A percentile compares a stretch with the other conserved stretches of the same genome.
These are phyloP conservation scores for Ophioninae sp. DNA, from an alignment of 2,888 invertebrate species.

Conservation along the genomic window DNA sequence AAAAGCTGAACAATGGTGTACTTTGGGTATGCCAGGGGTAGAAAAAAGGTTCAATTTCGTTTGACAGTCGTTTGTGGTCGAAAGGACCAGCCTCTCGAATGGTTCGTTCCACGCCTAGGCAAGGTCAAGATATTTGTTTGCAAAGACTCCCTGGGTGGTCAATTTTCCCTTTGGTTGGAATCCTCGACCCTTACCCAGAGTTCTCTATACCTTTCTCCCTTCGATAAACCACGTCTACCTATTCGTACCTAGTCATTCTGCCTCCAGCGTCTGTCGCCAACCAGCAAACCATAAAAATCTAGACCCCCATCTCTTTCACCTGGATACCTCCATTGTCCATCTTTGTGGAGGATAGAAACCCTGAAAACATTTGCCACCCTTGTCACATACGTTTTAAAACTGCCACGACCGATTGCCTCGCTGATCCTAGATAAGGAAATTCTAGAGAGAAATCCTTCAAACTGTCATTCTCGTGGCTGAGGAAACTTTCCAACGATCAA, in stretches of 20 bases:
- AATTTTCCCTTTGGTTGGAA: conserved; percentile 58
- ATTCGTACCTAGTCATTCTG: neutral
- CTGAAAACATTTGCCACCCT: conserved; percentile 27
- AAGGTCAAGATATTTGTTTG: conserved; percentile 58
- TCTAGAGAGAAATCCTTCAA: neutral
- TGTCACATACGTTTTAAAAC: neutral
- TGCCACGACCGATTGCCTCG: conserved; percentile 9
- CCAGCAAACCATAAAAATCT: conserved; percentile 12
- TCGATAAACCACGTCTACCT: neutral
- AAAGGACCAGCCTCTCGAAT: conserved; percentile 31
- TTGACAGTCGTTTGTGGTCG: conserved; percentile 45
- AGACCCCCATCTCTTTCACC: conserved; percentile 9
- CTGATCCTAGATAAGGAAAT: conserved; percentile 6
- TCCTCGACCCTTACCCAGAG: conserved; percentile 37
- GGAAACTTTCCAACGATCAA: neutral
- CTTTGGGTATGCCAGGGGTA: neutral
- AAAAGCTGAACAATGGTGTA: conserved; percentile 15
- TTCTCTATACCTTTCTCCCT: neutral
- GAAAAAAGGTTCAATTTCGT: conserved; percentile 47
- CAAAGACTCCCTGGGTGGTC: conserved; percentile 62
- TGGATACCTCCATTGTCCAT: neutral
- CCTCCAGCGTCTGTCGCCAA: neutral
- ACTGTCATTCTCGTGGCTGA: neutral
- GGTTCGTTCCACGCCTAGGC: conserved; percentile 29
- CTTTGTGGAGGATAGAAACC: conserved; percentile 5